Evolutionary conservation across 2,888 invertebrate genomes (phyloP).

Genomic region (Caenorhabditis becei): DNA sequence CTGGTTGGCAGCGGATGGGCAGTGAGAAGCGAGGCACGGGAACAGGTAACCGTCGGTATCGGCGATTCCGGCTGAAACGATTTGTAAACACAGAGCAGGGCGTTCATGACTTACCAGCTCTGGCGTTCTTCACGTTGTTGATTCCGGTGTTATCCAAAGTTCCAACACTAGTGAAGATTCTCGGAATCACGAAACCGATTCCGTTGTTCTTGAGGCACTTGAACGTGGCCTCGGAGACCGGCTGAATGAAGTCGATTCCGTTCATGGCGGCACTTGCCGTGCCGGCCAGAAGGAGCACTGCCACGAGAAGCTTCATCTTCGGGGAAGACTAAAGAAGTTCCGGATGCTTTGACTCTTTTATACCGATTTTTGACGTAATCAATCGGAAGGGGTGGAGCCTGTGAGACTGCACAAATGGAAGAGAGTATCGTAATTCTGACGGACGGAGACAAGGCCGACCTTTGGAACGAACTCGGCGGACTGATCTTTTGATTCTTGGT

Average conservation of each 20-base stretch:
- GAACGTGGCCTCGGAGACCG: slow-evolving; percentile 62
- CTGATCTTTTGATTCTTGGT: too few species aligned
- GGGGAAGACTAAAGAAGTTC: background rate
- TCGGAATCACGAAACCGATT: slow-evolving; percentile 67
- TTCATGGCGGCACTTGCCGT: slow-evolving; percentile 7
- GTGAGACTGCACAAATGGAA: background rate
- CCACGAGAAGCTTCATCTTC: slow-evolving; percentile 33
- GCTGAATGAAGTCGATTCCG: slow-evolving; percentile 56
- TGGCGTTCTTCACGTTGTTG: slow-evolving; percentile 71
- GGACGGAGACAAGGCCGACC: background rate
- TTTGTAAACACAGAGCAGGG: background rate
- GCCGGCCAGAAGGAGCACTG: slow-evolving; percentile 12
- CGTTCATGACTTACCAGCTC: slow-evolving; percentile 51
- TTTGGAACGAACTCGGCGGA: background rate
- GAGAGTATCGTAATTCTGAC: background rate
- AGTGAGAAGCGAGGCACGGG: slow-evolving; percentile 64
- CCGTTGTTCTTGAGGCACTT: slow-evolving; percentile 65
- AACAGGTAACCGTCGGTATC: slow-evolving; percentile 68
- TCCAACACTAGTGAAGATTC: slow-evolving; percentile 67
- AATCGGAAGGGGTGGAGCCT: background rate
- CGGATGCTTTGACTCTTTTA: slow-evolving; percentile 10
- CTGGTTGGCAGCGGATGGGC: slow-evolving; percentile 47
- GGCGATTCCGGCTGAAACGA: slow-evolving; percentile 42
- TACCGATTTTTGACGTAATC: slow-evolving; percentile 10
- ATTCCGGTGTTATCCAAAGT: slow-evolving; percentile 68